Percentiles rank a stretch among this genome's conserved stretches.
phyloP scores from a whole-genome alignment of 2,797 vertebrate species.

The Orestias chungarensis region DNA sequence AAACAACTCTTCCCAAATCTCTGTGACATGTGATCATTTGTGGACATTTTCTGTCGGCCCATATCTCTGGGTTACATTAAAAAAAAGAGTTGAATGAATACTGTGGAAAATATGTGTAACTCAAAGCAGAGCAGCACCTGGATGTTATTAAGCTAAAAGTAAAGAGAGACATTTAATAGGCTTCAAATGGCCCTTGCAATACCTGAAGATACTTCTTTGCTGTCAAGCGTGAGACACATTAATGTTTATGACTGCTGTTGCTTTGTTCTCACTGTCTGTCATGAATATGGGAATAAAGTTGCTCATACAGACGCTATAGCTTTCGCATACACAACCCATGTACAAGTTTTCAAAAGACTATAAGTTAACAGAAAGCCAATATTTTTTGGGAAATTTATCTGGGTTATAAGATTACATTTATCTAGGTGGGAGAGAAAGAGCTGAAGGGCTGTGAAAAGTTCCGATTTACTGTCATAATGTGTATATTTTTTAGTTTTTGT shows the following conservation, averaged over 20 bases:
- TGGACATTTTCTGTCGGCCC: conserved; percentile 48
- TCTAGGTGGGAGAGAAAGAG: background rate
- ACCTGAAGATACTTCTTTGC: conserved; percentile 40
- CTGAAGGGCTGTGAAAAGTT: background rate
- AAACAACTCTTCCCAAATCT: conserved; percentile 8
- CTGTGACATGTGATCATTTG: conserved; percentile 33
- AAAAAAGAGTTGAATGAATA: conserved; percentile 46
- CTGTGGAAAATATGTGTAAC: conserved; percentile 54
- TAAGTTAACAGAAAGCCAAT: background rate
- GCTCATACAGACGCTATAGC: background rate
- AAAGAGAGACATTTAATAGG: conserved; percentile 43
- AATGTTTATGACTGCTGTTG: conserved; percentile 39
- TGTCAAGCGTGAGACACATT: conserved; percentile 34
- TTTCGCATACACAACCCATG: background rate
- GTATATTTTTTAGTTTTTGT: too few species aligned
- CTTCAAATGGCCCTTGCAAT: conserved; percentile 43
- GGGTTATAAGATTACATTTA: background rate
- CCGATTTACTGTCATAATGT: too few species aligned
- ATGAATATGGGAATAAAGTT: background rate
- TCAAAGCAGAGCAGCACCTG: conserved; percentile 9
- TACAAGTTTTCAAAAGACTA: background rate
- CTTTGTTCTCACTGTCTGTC: conserved; percentile 25
- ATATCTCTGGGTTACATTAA: conserved; percentile 45
- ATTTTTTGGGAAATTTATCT: background rate
- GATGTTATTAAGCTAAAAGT: conserved; percentile 49